Evolutionary conservation across 2,113 vertebrate species (phyloP), one percentile per base, ranked within the genome.

Genomic region (Balaeniceps rex): DNA sequence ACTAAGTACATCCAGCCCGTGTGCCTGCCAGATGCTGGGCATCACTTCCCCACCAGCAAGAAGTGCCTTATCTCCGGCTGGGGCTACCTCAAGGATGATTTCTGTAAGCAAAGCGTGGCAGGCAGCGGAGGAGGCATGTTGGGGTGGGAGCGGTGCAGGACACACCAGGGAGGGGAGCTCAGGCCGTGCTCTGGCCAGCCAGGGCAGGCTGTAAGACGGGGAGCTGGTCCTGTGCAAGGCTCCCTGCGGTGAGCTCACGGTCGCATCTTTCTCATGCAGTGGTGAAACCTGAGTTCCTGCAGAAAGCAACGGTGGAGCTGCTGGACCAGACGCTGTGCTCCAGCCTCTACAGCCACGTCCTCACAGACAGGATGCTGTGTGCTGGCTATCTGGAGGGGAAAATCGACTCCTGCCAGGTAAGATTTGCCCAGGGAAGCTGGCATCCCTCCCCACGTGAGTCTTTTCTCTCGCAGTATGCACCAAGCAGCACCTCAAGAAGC

Each of bases 341-440:
- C 19, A 94, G 97, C 19, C 98, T 99, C 71, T 99, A 99, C 54
- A 98, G 98, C 95, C 98, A 98, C 4, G 95, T 92, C 0, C 96
- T 99, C 87, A 99, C 99, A 0, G 97, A 98, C 66, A 98, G 98
- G 96, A 99, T 99, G 99, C 61, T 99, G 97, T 99, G 99, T 33
- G 99, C 99, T 1, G 99, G 99, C 51, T 99, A 99, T 95, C 97
- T 99, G 96, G 98, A 99, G 33, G 99, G 99, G 60, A 99, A 99
- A 40, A 98, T 99, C 25, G 99, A 99, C 94, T 99, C 99, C 24
- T 99, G 99, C 95, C 99, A 99, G 99, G 99, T 99, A 88, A 97
- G 96, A 34, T 44, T 68, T 85, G 23, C 57, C 40, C 64, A 38
- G 74, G 60, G 70, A 58, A 79, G 40, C 38, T 0, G 0, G 25